Percentiles rank a stretch among this genome's conserved stretches.
phyloP scores from a whole-genome alignment of 2,797 vertebrate species.

The Lagodon rhomboides region DNA sequence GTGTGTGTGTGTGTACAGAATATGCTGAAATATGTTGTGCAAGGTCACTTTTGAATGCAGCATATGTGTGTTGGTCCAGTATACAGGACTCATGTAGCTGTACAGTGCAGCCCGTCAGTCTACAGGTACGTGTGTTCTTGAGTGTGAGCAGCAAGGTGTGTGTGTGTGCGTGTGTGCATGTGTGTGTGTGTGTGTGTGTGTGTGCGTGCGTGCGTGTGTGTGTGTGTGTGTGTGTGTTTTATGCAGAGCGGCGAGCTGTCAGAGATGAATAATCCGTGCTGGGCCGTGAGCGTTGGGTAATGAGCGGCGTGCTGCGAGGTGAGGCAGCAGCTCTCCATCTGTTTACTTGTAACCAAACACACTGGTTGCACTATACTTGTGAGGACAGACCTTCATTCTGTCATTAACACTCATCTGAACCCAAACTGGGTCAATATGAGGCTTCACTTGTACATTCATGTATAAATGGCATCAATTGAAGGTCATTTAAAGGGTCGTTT shows the following conservation, averaged over 20 bases:
- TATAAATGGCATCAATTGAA: too few species aligned
- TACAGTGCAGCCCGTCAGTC: slow-evolving; percentile 23
- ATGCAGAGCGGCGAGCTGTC: slow-evolving; percentile 82
- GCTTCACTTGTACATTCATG: neutral
- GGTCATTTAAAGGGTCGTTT: neutral
- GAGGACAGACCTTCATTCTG: slow-evolving; percentile 8
- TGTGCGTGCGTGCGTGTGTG: slow-evolving; percentile 55
- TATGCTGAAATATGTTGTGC: slow-evolving; percentile 47
- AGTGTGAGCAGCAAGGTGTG: slow-evolving; percentile 4
- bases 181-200: slow-evolving; percentile 30
- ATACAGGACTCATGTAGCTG: slow-evolving; percentile 14
- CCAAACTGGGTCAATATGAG: slow-evolving; percentile 9
- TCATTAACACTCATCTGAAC: neutral
- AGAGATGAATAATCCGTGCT: slow-evolving; percentile 85
- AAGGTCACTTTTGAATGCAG: slow-evolving; percentile 63
- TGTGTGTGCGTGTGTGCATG: slow-evolving; percentile 23
- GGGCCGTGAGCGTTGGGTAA: slow-evolving; percentile 86
- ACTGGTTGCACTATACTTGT: neutral
- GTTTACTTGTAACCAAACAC: slow-evolving; percentile 60
- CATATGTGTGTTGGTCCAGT: slow-evolving; percentile 7
- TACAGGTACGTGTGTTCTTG: neutral
- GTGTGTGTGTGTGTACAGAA: slow-evolving; percentile 32
- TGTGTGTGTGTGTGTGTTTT: slow-evolving; percentile 61
- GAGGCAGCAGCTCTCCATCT: slow-evolving; percentile 70
- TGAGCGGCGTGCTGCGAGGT: slow-evolving; percentile 84